Percentiles rank a stretch among this genome's conserved stretches.
These are phyloP conservation scores for Ibycter americanus DNA, from an alignment of 2,797 vertebrate genomes.

Conservation along the genomic window DNA sequence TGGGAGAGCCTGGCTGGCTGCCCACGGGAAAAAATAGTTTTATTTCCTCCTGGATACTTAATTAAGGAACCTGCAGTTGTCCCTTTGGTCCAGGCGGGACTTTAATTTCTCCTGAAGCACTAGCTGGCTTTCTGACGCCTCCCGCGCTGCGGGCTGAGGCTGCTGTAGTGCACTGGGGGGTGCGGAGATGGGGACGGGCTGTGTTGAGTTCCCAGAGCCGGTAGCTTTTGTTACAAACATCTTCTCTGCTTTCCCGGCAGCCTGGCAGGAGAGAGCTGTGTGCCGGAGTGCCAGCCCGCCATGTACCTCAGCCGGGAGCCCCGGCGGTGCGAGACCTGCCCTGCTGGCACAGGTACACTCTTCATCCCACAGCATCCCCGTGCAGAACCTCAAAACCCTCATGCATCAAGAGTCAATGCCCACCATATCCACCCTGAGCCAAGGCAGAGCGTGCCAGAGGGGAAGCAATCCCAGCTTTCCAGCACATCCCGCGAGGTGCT, in stretches of 20 bases:
- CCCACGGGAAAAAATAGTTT: not conserved
- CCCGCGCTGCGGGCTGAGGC: accelerated
- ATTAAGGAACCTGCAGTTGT: not conserved
- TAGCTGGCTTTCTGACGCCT: not conserved
- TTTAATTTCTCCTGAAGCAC: not conserved
- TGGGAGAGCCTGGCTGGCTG: constrained; percentile 22
- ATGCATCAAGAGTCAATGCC: not conserved
- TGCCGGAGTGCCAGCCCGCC: constrained; percentile 84
- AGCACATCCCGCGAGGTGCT: not conserved
- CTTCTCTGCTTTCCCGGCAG: constrained; percentile 63
- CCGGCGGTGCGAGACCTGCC: constrained; percentile 82
- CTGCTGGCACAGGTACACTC: constrained; percentile 80
- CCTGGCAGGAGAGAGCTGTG: constrained; percentile 84
- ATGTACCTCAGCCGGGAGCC: constrained; percentile 86
- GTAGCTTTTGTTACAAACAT: not conserved
- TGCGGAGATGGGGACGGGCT: not conserved
- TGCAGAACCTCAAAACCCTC: not conserved
- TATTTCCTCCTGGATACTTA: constrained; percentile 21
- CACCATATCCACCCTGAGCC: accelerated
- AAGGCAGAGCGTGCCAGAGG: accelerated
- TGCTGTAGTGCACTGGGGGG: not conserved
- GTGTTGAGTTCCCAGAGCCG: not conserved
- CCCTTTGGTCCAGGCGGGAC: not conserved
- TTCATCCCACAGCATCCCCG: accelerated
- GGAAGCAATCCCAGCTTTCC: not conserved